Percentiles rank a stretch among this genome's conserved stretches.
Conservation (phyloP, 1,140 invertebrate species). For the Aleiodes sp. region DNA sequence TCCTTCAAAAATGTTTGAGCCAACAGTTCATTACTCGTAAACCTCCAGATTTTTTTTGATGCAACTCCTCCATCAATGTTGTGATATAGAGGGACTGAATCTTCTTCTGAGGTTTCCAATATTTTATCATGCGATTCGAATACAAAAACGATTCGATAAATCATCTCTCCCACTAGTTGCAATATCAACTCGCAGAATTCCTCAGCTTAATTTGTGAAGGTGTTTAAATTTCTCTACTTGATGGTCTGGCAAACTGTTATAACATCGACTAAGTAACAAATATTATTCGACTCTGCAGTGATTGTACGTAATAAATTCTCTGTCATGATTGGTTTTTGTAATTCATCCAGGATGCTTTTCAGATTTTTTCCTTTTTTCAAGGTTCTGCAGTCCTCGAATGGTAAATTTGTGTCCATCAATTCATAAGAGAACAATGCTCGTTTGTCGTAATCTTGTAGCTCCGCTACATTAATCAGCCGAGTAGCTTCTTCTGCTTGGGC, state of each 20-base stretch:
- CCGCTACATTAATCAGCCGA: background rate
- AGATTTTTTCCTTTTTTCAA: background rate
- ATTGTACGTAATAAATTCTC: background rate
- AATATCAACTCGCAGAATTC: background rate
- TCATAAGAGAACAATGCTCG: background rate
- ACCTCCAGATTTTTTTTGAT: background rate
- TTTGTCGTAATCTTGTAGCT: background rate
- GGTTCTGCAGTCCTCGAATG: background rate
- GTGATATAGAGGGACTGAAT: background rate
- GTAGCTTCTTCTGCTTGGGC: background rate
- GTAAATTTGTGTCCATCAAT: background rate
- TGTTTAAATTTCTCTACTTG: background rate
- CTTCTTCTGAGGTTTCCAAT: background rate
- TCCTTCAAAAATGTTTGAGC: background rate
- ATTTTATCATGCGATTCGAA: background rate
- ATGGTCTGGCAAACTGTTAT: background rate
- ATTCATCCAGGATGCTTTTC: background rate
- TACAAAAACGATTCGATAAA: background rate
- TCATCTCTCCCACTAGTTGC: background rate
- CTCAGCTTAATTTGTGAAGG: background rate
- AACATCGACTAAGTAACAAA: constrained; percentile 1
- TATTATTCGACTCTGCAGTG: background rate
- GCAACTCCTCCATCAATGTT: background rate
- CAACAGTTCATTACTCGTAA: background rate
- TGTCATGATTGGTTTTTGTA: background rate